Percentiles rank a stretch among this genome's conserved stretches.
phyloP scores from a whole-genome alignment of 2,888 invertebrate species.

The Ptilodon capucinus region DNA sequence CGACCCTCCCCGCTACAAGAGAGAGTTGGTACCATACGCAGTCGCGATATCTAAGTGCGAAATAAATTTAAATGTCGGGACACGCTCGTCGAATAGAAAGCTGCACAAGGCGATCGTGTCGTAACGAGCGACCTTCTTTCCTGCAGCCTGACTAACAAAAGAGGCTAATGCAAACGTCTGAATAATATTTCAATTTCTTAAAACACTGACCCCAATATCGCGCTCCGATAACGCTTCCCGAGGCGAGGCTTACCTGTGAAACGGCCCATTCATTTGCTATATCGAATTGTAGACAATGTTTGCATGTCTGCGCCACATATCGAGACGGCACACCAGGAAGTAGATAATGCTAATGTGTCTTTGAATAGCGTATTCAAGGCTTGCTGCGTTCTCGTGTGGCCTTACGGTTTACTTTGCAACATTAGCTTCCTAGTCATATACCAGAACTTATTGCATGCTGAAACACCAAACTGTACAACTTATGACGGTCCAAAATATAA shows the following conservation, averaged over 20 bases:
- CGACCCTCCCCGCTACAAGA: conserved; percentile 73
- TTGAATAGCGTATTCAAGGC: conserved; percentile 79
- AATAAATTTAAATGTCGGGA: conserved; percentile 80
- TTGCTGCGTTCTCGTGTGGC: conserved; percentile 69
- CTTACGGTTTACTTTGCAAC: conserved; percentile 66
- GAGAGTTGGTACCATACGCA: conserved; percentile 64
- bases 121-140: conserved; percentile 79
- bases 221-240: conserved; percentile 66
- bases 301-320: conserved; percentile 54
- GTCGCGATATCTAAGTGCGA: conserved; percentile 72
- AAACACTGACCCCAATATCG: conserved; percentile 70
- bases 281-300: conserved; percentile 43
- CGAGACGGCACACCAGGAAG: conserved; percentile 71
- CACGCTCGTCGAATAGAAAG: conserved; percentile 79
- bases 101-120: conserved; percentile 78
- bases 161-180: conserved; percentile 67
- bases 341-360: conserved; percentile 76
- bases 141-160: conserved; percentile 67
- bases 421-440: conserved; percentile 60
- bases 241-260: conserved; percentile 56
- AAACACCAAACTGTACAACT: conserved; percentile 10
- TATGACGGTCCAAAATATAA: background rate
- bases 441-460: conserved; percentile 31
- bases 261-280: conserved; percentile 48
- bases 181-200: conserved; percentile 60